Percentiles rank a stretch among this genome's conserved stretches.
These are phyloP conservation scores for Drosophila leontia DNA, from an alignment of 1,140 invertebrate species.

Conservation along the genomic window DNA sequence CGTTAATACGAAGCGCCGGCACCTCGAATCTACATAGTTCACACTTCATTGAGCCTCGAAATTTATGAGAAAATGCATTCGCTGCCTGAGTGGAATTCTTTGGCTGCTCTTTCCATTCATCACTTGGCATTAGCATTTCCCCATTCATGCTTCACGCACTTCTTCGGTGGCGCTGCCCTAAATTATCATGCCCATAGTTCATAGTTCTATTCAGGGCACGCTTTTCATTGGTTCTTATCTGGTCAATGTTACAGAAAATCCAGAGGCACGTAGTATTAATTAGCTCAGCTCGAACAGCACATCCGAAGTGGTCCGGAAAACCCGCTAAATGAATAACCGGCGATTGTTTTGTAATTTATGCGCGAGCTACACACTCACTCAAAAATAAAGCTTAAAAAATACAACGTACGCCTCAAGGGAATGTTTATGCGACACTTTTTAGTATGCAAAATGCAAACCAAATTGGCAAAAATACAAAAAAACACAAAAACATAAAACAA, in stretches of 20 bases:
- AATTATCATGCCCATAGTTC: conserved; percentile 36
- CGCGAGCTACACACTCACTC: not conserved
- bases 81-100: conserved; percentile 10
- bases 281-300: conserved; percentile 56
- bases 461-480: conserved; percentile 16
- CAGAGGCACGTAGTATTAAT: conserved; percentile 75
- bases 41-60: conserved; percentile 62
- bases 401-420: conserved; percentile 26
- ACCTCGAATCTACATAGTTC: conserved; percentile 58
- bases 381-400: not conserved
- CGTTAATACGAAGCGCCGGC: conserved; percentile 27
- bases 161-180: conserved; percentile 53
- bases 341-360: conserved; percentile 44
- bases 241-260: conserved; percentile 30
- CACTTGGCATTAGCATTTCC: conserved; percentile 21
- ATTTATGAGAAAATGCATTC: conserved; percentile 37
- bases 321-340: conserved; percentile 30
- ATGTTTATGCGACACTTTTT: conserved; percentile 60
- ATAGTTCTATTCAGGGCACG: conserved; percentile 70
- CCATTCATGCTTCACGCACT: conserved; percentile 51
- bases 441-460: conserved; percentile 57
- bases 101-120: conserved; percentile 34
- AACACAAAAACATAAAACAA: conserved; percentile 18
- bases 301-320: conserved; percentile 14
- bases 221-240: conserved; percentile 60